Conservation (phyloP, 2,888 invertebrate species). For the Dichetophora obliterata region DNA sequence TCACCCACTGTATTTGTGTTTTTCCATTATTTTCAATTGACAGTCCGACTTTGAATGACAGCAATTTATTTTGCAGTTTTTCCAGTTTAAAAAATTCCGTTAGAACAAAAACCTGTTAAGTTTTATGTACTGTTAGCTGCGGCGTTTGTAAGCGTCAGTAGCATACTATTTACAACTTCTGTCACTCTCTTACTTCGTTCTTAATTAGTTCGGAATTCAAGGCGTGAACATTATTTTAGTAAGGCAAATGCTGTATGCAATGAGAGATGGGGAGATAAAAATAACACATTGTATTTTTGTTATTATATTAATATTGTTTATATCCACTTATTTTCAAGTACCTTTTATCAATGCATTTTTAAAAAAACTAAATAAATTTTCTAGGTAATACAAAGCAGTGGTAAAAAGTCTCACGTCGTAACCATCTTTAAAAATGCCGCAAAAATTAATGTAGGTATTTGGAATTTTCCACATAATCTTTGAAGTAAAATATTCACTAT, state of each 20-base stretch:
- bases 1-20: neutral
- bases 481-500: too few relatives aligned
- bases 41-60: constrained; percentile 44
- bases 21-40: constrained; percentile 42
- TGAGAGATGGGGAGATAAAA: neutral
- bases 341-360: too few relatives aligned
- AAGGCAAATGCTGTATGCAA: neutral
- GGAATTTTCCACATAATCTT: too few relatives aligned
- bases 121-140: constrained; percentile 14
- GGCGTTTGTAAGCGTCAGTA: neutral
- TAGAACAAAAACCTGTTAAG: neutral
- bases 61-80: constrained; percentile 27
- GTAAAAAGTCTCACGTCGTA: too few relatives aligned
- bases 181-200: neutral
- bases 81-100: neutral
- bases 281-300: too few relatives aligned
- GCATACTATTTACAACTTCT: too few relatives aligned
- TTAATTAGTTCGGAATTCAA: neutral
- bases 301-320: too few relatives aligned
- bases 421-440: too few relatives aligned
- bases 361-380: too few relatives aligned
- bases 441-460: too few relatives aligned
- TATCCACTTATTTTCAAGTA: too few relatives aligned
- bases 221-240: neutral
- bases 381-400: too few relatives aligned